Evolutionary conservation across 2,888 invertebrate species (phyloP).

Genomic region (Tipula helvola): DNA sequence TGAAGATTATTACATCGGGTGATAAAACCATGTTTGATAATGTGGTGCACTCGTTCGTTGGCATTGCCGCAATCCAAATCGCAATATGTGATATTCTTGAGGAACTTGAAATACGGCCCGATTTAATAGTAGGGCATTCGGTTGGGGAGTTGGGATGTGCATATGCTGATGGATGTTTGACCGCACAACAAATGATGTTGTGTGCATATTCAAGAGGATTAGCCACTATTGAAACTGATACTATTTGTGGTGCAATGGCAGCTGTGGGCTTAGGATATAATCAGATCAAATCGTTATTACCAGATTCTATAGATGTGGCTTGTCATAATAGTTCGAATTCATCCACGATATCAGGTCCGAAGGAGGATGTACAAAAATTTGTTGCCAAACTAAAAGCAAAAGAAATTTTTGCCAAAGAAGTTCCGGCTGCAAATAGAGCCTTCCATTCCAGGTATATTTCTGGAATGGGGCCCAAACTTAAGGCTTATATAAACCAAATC

Average conservation of each 20-base stretch:
- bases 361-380: slow-evolving; percentile 50
- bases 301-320: slow-evolving; percentile 67
- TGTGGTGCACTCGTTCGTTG: slow-evolving; percentile 56
- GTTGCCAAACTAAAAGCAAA: slow-evolving; percentile 52
- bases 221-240: slow-evolving; percentile 54
- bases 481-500: slow-evolving; percentile 48
- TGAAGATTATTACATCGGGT: slow-evolving; percentile 47
- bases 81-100: slow-evolving; percentile 49
- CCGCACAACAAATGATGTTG: slow-evolving; percentile 73
- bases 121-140: slow-evolving; percentile 77
- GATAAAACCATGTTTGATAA: slow-evolving; percentile 50
- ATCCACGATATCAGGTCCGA: slow-evolving; percentile 82
- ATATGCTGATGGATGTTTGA: slow-evolving; percentile 86
- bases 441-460: slow-evolving; percentile 80
- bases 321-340: slow-evolving; percentile 80
- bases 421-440: slow-evolving; percentile 76
- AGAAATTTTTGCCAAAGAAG: slow-evolving; percentile 68
- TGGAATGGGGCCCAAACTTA: slow-evolving; percentile 51
- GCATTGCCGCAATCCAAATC: slow-evolving; percentile 57
- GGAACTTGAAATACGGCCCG: slow-evolving; percentile 48
- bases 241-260: slow-evolving; percentile 76
- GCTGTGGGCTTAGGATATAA: slow-evolving; percentile 59
- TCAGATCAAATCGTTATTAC: slow-evolving; percentile 46
- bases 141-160: slow-evolving; percentile 92
- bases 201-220: slow-evolving; percentile 72